Evolutionary conservation across 2,888 invertebrate genomes (phyloP), one percentile per base, ranked within the genome.

Genomic region (Carcina quercana): DNA sequence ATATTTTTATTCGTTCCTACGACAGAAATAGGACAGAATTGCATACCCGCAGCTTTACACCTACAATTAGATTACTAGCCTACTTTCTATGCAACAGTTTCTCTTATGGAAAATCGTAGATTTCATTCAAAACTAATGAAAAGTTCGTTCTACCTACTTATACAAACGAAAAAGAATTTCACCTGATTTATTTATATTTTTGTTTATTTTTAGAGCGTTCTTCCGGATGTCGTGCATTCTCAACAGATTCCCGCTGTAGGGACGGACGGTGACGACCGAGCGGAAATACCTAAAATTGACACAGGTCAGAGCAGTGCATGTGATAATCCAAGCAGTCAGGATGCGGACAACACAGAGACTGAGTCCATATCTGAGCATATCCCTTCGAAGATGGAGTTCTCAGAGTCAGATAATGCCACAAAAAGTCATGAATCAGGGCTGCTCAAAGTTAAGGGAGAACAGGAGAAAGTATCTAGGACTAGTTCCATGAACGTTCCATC

Each of bases 211-310:
- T 83, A 83, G 82, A 79, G 71, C 51, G 61, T 74, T 70, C 82
- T 83, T 73, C 82, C 82, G 82, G 82, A 83, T 74, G 80, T 83
- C 64, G 82, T 82, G 56, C 73, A 83, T 76, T 75, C 74, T 57
- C 79, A 82, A 71, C 79, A 74, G 67, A 73, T 74, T 60, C 56
- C 63, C 54, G 54, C 67, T 47, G 40, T 62, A 58, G 76, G 51
- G 53, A 56, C 54, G 47, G 62, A 50, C 41, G 57, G 53, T 50
- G 55, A 53, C 25, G 53, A 53, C 35, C 65, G 60, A 46, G 52
- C 54, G 39, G 61, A 56, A 32, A 30, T 44, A 34, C 39, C 57
- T 34, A 57, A 49, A 50, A 48, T 40, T 43, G 59, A 59, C 29
- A 43, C 57, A 11, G 55, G 47, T 37, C 59, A 54, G 40, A 56